These are phyloP conservation scores for Sebastes melanostomus DNA, from an alignment of 2,797 vertebrate genomes.

Conservation along the genomic window DNA sequence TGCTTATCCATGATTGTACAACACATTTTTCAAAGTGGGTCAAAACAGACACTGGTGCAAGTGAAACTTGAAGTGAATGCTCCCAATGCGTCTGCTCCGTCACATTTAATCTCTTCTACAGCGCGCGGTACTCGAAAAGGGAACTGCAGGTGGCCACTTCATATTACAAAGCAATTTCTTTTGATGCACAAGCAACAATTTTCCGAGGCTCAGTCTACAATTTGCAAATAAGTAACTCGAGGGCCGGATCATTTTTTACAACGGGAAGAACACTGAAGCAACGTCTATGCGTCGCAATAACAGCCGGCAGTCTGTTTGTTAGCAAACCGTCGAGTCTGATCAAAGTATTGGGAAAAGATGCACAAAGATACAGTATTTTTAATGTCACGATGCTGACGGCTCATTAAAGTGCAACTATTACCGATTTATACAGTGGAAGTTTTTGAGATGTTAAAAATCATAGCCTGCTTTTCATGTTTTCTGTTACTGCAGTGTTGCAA, in stretches of 20 bases:
- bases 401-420: background rate
- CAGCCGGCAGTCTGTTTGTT: background rate
- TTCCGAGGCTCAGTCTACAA: background rate
- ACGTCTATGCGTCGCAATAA: background rate
- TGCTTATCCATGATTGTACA: background rate
- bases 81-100: background rate
- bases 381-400: background rate
- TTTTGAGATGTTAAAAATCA: background rate
- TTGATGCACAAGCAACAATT: conserved; percentile 15
- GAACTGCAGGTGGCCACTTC: conserved; percentile 21
- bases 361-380: background rate
- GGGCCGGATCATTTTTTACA: background rate
- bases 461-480: background rate
- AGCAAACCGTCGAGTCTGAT: background rate
- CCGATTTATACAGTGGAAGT: background rate
- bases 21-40: background rate
- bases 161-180: conserved; percentile 16
- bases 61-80: background rate
- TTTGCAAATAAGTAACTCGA: background rate
- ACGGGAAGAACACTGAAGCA: background rate
- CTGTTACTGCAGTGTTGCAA: background rate
- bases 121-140: background rate
- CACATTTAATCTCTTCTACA: background rate
- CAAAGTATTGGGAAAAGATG: background rate
- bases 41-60: background rate